A percentile compares a stretch with the other conserved stretches of the same genome.
phyloP scores from a whole-genome alignment of 2,888 invertebrate genomes.

The Protophormia terraenovae region DNA sequence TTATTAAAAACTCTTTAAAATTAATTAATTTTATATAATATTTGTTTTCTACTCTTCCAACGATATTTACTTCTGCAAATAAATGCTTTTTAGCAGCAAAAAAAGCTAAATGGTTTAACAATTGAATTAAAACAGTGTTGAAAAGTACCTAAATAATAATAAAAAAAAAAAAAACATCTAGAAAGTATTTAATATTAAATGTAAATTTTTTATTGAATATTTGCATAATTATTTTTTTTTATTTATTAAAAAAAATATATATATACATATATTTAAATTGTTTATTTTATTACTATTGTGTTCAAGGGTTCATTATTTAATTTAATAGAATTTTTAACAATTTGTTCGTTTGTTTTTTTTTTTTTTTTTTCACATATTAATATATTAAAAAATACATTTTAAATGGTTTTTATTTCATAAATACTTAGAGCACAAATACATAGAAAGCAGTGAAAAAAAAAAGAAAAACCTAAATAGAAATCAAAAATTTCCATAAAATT shows the following conservation, averaged over 20 bases:
- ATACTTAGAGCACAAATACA: no score
- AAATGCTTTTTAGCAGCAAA: no score
- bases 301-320: not conserved
- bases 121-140: not conserved
- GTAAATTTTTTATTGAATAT: not conserved
- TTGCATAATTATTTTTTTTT: not conserved
- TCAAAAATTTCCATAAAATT: slow-evolving; percentile 3
- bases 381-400: no score
- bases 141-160: not conserved
- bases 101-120: no score
- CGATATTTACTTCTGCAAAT: no score
- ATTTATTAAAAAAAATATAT: not conserved
- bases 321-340: not conserved
- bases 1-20: not conserved
- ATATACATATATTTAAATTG: not conserved
- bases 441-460: not conserved
- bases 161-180: not conserved
- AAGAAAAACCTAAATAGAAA: not conserved
- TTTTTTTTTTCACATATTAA: no score
- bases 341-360: no score
- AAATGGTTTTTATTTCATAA: no score
- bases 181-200: not conserved
- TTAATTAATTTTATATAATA: not conserved
- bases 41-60: not conserved
- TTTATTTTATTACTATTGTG: not conserved